A percentile compares a stretch with the other conserved stretches of the same genome.
Conservation (phyloP, 1,140 invertebrate genomes). For the Euborellia annulipes region DNA sequence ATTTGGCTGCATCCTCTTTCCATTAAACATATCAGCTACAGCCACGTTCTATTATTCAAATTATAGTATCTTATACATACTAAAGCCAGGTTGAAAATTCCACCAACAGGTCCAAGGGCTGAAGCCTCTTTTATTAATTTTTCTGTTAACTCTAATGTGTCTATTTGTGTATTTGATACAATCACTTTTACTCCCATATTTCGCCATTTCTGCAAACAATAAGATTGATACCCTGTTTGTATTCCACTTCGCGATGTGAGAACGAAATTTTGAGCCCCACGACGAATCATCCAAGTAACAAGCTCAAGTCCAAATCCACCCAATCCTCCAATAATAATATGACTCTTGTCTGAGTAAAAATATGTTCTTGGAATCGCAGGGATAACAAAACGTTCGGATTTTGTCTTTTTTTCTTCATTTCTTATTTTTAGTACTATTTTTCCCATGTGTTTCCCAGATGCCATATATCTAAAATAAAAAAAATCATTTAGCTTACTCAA, state of each 20-base stretch:
- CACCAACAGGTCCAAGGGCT: slow-evolving; percentile 67
- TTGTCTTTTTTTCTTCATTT: neutral
- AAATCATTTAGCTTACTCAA: too few species aligned
- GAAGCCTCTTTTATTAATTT: slow-evolving; percentile 51
- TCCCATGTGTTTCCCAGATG: slow-evolving; percentile 92
- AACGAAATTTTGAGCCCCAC: slow-evolving; percentile 61
- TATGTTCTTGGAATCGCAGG: slow-evolving; percentile 14
- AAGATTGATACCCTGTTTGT: slow-evolving; percentile 62
- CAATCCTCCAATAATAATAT: slow-evolving; percentile 50
- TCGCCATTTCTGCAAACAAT: slow-evolving; percentile 59
- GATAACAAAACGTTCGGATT: neutral
- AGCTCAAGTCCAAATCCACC: slow-evolving; percentile 84
- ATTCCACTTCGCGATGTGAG: slow-evolving; percentile 65
- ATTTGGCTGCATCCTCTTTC: too few species aligned
- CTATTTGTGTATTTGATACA: slow-evolving; percentile 45
- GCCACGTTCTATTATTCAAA: too few species aligned
- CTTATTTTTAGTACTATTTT: slow-evolving; percentile 85
- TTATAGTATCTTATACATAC: slow-evolving; percentile 29
- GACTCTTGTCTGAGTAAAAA: slow-evolving; percentile 20
- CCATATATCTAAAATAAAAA: too few species aligned
- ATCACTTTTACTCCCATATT: slow-evolving; percentile 51
- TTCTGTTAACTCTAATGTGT: slow-evolving; percentile 41
- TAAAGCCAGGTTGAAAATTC: slow-evolving; percentile 87
- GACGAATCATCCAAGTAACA: slow-evolving; percentile 67
- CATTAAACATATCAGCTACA: neutral